These are phyloP conservation scores for Venustaconcha ellipsiformis DNA, from an alignment of 1,140 invertebrate genomes.

Conservation along the genomic window DNA sequence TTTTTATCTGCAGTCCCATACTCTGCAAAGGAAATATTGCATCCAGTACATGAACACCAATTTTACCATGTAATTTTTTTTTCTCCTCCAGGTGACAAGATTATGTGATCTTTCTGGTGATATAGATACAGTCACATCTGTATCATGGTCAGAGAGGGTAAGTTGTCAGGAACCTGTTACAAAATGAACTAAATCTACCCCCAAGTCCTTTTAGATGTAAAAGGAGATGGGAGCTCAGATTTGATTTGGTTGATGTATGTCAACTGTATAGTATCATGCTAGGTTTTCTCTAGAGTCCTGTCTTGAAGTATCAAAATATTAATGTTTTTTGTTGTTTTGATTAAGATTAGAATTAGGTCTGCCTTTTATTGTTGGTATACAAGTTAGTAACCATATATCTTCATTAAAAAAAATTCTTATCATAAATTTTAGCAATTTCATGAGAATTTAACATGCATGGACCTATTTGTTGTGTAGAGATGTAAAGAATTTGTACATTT, in stretches of 20 bases:
- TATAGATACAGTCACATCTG: constrained; percentile 96
- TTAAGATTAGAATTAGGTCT: no score
- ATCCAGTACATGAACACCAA: neutral
- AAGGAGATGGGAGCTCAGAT: neutral
- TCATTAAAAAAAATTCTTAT: no score
- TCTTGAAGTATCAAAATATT: neutral
- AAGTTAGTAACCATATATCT: no score
- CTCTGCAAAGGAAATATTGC: neutral
- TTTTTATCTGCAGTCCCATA: no score
- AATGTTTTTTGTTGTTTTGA: neutral
- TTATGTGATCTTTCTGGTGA: constrained; percentile 95
- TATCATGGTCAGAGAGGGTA: constrained; percentile 97
- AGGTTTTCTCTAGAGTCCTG: neutral
- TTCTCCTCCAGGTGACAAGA: constrained; percentile 80
- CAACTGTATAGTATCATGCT: neutral
- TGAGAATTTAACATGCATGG: no score
- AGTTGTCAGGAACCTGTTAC: constrained; percentile 31
- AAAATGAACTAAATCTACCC: no score
- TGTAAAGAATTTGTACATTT: no score
- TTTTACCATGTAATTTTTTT: neutral
- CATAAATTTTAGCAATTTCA: no score
- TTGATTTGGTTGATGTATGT: neutral
- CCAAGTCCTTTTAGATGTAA: no score
- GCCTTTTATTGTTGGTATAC: no score
- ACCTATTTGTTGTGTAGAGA: no score